Evolutionary conservation across 2,888 invertebrate species (phyloP), one percentile per base, ranked within the genome.

Genomic region (Melieria omissa): DNA sequence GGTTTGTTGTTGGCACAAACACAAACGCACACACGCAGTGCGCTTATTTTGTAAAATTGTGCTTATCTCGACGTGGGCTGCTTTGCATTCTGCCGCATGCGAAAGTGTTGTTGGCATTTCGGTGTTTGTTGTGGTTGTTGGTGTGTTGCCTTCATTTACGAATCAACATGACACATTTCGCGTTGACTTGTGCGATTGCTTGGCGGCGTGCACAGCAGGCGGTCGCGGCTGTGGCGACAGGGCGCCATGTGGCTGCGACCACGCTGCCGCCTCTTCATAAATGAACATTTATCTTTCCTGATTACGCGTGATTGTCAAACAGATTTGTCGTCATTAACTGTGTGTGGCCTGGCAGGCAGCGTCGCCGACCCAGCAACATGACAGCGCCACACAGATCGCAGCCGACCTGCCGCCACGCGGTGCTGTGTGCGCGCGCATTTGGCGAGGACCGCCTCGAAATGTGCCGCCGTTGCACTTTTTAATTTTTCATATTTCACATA

Each of bases 231-330:
- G 29, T 29, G 29, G 29, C 29, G 29, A 29, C 29, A 29, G 29
- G 29, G 29, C 67, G 42, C 29, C 63, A 60, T 67, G 52, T 41
- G n/a, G n/a, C n/a, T n/a, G n/a, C n/a, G n/a, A n/a, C n/a, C n/a
- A n/a, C 44, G 65, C 74, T 73, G 64, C 65, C 74, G 66, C 70
- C 71, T 75, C 74, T 71, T 78, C 76, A 79, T 77, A 79, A 82
- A 78, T 83, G 81, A 77, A 78, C 83, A 83, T 82, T 73, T 73
- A 70, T 70, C 64, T 73, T 81, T 83, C 79, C 79, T 82, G 83
- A 83, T 82, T 83, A 82, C 79, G 77, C 76, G 75, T 82, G 80
- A 81, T 81, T 80, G 77, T 67, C 75, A 73, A 71, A 69, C 57
- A 70, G 71, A 71, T 73, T 67, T 58, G 57, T 60, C 52, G 54